These are phyloP conservation scores for Ictalurus punctatus DNA, from an alignment of 2,113 vertebrate species.

Conservation along the genomic window DNA sequence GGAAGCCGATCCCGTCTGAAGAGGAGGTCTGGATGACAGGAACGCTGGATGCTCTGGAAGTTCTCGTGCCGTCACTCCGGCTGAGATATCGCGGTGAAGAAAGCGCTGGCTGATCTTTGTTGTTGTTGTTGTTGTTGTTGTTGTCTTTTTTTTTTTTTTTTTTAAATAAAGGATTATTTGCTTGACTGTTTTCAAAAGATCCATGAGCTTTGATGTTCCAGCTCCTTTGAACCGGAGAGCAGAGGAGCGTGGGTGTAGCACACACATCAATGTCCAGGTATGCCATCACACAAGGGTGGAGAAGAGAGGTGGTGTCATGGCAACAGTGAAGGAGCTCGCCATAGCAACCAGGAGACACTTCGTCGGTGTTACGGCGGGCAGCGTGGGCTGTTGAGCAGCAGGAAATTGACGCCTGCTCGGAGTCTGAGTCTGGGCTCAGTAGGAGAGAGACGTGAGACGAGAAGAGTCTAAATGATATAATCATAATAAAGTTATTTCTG, in stretches of 20 bases:
- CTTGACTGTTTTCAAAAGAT: conserved; percentile 61
- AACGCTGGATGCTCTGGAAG: not conserved
- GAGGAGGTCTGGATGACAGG: not conserved
- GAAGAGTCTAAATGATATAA: not conserved
- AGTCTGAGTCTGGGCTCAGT: not conserved
- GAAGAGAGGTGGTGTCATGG: conserved; percentile 35
- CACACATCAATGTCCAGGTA: conserved; percentile 26
- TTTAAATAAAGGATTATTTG: conserved; percentile 66
- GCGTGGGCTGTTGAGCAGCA: conserved; percentile 21
- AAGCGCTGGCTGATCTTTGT: not conserved
- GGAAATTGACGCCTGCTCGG: not conserved
- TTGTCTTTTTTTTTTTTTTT: not conserved
- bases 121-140: not conserved
- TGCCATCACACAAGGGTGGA: conserved; percentile 30
- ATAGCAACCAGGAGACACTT: conserved; percentile 31
- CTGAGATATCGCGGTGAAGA: not conserved
- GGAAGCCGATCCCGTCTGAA: not conserved
- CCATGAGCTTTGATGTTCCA: conserved; percentile 65
- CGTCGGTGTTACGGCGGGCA: not conserved
- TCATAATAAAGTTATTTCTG: not conserved
- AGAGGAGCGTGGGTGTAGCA: conserved; percentile 29
- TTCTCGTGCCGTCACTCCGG: too few relatives aligned
- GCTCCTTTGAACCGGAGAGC: conserved; percentile 67
- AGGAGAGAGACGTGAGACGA: not conserved
- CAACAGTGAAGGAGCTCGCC: conserved; percentile 27